Percentiles rank a stretch among this genome's conserved stretches.
Conservation (phyloP, 2,797 vertebrate species). For the Serranus cabrilla region DNA sequence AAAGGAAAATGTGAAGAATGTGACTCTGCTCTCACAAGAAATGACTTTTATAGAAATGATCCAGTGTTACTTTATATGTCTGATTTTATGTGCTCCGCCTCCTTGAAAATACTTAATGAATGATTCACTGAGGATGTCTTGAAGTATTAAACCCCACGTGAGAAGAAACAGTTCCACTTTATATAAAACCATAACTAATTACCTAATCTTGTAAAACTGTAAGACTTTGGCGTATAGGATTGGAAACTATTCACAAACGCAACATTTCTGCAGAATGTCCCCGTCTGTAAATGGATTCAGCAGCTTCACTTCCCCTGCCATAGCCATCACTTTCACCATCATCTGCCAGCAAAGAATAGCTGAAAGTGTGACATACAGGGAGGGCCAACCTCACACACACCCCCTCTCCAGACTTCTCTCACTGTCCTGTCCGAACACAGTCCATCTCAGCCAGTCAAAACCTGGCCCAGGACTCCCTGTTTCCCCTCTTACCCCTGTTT, state of each 20-base stretch:
- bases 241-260: constrained; percentile 51
- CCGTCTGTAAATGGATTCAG: constrained; percentile 67
- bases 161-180: constrained; percentile 21
- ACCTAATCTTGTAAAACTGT: constrained; percentile 34
- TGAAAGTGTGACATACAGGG: constrained; percentile 2
- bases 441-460: constrained; percentile 53
- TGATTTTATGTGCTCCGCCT: constrained; percentile 13
- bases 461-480: constrained; percentile 67
- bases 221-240: constrained; percentile 26
- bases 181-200: constrained; percentile 32
- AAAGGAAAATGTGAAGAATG: background rate
- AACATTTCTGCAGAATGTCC: constrained; percentile 44
- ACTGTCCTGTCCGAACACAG: constrained; percentile 41
- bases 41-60: background rate
- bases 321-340: constrained; percentile 66
- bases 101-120: constrained; percentile 33
- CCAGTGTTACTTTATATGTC: background rate
- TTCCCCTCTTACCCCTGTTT: constrained; percentile 74
- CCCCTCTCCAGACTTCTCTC: constrained; percentile 26
- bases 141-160: constrained; percentile 10
- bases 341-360: constrained; percentile 44
- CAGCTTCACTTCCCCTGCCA: constrained; percentile 64
- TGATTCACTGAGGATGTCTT: constrained; percentile 19
- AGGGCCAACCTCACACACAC: constrained; percentile 34
- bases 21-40: background rate